phyloP scores from a whole-genome alignment of 2,113 vertebrate genomes.

The Tragelaphus scriptus region DNA sequence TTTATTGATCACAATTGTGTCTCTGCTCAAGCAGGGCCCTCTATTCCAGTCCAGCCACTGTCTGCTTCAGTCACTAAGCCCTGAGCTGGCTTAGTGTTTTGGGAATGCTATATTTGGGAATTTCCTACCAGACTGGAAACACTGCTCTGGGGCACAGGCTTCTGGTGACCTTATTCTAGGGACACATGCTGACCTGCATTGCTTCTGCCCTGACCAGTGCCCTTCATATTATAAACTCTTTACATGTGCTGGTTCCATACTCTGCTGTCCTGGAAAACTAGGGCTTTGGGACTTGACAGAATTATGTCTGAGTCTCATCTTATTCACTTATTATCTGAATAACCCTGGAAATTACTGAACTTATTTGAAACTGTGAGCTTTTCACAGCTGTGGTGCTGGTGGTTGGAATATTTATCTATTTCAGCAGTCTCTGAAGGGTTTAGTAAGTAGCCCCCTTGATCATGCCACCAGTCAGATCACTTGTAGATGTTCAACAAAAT shows the following conservation, averaged over 20 bases:
- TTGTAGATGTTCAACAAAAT: neutral
- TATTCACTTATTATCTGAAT: neutral
- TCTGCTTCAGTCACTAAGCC: neutral
- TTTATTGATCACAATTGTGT: neutral
- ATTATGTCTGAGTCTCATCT: neutral
- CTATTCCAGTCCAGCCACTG: neutral
- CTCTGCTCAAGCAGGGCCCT: neutral
- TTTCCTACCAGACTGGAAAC: neutral
- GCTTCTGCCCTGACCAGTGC: neutral
- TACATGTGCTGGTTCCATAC: neutral
- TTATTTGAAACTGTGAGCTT: neutral
- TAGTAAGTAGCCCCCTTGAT: no score
- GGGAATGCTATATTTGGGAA: neutral
- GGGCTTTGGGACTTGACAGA: fast-evolving
- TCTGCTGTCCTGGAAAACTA: neutral
- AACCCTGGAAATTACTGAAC: neutral
- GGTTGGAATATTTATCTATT: no score
- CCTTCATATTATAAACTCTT: neutral
- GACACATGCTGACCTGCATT: neutral
- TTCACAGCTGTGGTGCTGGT: neutral
- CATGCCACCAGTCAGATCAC: neutral
- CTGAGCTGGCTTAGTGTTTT: neutral
- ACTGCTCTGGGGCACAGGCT: neutral
- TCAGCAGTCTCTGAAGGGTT: neutral
- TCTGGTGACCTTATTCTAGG: neutral